Conservation (phyloP, 2,113 vertebrate species). For the Bungarus multicinctus region DNA sequence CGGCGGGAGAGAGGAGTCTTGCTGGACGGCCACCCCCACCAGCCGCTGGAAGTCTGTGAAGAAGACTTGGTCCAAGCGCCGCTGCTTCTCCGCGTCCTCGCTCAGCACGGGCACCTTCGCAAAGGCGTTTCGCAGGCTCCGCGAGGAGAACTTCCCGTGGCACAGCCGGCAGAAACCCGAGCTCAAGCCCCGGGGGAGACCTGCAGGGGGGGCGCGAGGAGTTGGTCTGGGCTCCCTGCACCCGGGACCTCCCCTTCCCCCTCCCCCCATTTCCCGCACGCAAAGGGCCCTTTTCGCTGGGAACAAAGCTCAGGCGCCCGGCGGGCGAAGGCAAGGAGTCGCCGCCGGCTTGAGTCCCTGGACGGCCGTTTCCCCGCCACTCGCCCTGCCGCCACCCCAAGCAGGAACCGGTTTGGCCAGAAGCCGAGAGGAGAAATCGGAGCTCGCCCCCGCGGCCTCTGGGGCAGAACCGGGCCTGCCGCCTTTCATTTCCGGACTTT, state of each 20-base stretch:
- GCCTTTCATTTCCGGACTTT: not conserved
- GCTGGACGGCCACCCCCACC: constrained; percentile 81
- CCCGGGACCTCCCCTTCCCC: accelerated
- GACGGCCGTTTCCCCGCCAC: not conserved
- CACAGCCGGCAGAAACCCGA: constrained; percentile 87
- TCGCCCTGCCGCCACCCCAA: not conserved
- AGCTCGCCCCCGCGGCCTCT: not conserved
- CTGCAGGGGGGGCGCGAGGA: constrained; percentile 39
- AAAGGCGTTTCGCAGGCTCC: constrained; percentile 86
- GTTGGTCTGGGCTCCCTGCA: accelerated
- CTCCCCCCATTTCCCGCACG: not conserved
- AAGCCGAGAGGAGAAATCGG: not conserved
- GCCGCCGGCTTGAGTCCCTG: no score
- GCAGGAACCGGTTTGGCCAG: not conserved
- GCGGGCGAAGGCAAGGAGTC: accelerated
- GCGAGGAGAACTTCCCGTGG: constrained; percentile 89
- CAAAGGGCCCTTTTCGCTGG: not conserved
- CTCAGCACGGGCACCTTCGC: constrained; percentile 67
- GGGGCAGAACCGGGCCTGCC: not conserved
- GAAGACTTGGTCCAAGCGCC: constrained; percentile 75
- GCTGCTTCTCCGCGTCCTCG: constrained; percentile 63
- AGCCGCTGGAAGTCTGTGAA: constrained; percentile 88
- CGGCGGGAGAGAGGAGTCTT: constrained; percentile 81
- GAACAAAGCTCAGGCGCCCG: not conserved
- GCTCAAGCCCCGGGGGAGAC: constrained; percentile 63